Base-by-base conservation (phyloP, 2,797 vertebrate genomes). In the Peromyscus aztecus region DNA sequence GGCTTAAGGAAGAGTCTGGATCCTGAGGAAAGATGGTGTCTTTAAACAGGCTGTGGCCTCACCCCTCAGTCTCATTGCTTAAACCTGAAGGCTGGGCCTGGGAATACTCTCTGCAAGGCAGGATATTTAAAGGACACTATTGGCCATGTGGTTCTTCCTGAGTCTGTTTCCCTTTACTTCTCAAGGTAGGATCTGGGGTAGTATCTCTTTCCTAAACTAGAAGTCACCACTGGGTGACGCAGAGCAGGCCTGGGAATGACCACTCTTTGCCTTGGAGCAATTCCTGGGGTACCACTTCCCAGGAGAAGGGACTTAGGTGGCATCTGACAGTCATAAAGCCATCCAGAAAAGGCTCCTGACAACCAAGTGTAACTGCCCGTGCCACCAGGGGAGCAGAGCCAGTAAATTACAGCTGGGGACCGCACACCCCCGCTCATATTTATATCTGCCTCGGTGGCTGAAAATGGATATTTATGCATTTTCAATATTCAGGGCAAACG, bases 401-500 rank as follows among this genome's bases (percentile, higher is more conserved):
- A 11, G 93, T 91, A 40, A 89, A 97, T 97, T 93, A 93, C 92
- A 87, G 78, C 96, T 86, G 77, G 95, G 98, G 96, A 83, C 9
- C 1, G 9, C 96, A 93, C 95, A 9, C 14, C 34, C 29, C 67
- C 76, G 82, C 13, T 49, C 46, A 29, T 97, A 93, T 96, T 98
- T 96, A 97, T 94, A 96, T 92, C 83, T 17, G 31, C 82, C 95
- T 94, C 71, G 91, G 91, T 91, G 88, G 95, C 98, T 98, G 94
- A 94, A 97, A 98, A 97, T 31, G 97, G 95, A 90, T 98, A 87
- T 96, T 97, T 97, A 86, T 61, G 49, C 89, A 65, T 83, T 85
- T 94, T 94, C 86, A 7, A 87, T 78, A 94, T 94, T 97, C 89
- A 96, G 94, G 1, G 5, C 61, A 12, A 93, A 75, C 1, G 11